Evolutionary conservation across 2,797 vertebrate genomes (phyloP).

Genomic region (Chaunax sp.): DNA sequence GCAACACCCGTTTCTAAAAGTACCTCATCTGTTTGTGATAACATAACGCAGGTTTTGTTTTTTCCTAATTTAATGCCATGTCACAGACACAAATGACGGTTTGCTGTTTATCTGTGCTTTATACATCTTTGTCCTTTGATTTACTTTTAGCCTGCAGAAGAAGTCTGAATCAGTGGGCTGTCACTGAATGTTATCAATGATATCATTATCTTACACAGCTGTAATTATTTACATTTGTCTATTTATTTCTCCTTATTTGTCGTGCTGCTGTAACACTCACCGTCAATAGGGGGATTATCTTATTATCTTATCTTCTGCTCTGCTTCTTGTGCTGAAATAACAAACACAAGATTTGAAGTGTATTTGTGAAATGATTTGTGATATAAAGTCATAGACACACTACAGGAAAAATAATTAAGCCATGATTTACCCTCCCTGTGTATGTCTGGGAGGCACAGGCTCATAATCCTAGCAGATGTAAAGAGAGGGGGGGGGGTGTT

Average conservation of each 20-base stretch:
- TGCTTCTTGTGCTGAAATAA: constrained; percentile 1
- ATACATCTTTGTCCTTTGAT: constrained; percentile 1
- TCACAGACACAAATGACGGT: constrained; percentile 7
- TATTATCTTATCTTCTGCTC: too few relatives aligned
- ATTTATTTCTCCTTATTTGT: background rate
- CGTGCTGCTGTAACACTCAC: background rate
- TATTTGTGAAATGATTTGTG: background rate
- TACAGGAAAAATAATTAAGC: background rate
- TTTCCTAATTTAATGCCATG: constrained; percentile 1
- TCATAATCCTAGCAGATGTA: constrained; percentile 22
- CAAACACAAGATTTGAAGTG: background rate
- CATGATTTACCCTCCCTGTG: constrained; percentile 5
- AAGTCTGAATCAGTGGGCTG: background rate
- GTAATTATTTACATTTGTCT: background rate
- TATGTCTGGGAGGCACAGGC: constrained; percentile 26
- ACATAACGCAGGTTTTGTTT: background rate
- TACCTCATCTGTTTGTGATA: too few relatives aligned
- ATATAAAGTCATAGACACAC: constrained; percentile 13
- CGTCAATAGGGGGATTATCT: background rate
- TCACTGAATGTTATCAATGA: background rate
- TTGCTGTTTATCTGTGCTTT: constrained; percentile 5
- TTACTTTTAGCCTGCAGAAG: constrained; percentile 1
- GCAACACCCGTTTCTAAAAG: too few relatives aligned
- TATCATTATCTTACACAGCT: background rate
- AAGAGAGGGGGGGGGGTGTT: constrained; percentile 21